Percentiles rank a stretch among this genome's conserved stretches.
phyloP scores from a whole-genome alignment of 2,113 vertebrate species.

The Eretmodus cyanostictus region DNA sequence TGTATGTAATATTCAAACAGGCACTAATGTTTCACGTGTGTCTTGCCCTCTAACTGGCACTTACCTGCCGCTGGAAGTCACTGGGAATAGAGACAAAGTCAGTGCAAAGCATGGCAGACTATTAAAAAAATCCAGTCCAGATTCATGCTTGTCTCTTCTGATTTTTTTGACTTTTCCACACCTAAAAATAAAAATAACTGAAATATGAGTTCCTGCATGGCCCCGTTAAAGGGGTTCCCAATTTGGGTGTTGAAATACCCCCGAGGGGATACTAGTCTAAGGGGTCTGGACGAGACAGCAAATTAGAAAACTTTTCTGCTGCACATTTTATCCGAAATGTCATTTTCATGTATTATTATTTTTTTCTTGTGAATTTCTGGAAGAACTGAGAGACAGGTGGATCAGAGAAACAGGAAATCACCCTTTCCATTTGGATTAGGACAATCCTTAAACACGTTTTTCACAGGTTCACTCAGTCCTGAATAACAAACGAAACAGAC shows the following conservation, averaged over 20 bases:
- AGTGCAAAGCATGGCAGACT: not conserved
- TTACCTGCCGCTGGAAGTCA: not conserved
- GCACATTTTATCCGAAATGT: not conserved
- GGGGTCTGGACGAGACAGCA: not conserved
- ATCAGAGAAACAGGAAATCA: not conserved
- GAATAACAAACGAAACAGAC: not conserved
- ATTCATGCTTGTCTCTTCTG: not conserved
- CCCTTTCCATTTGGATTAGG: not conserved
- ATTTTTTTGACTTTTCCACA: not conserved
- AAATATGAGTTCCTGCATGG: not conserved
- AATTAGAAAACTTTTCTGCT: not conserved
- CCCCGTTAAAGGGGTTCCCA: not conserved
- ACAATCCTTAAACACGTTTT: not conserved
- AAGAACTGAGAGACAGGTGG: not conserved
- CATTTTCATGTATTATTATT: not conserved
- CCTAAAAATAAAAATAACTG: not conserved
- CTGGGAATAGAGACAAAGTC: not conserved
- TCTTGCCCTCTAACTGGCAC: not conserved
- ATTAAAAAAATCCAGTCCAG: not conserved
- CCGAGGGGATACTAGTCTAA: not conserved
- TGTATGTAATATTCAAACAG: not conserved
- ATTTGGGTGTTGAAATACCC: not conserved
- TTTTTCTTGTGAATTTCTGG: not conserved
- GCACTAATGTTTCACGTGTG: not conserved
- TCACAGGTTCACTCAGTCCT: not conserved